Base-by-base conservation (phyloP, 1,140 invertebrate genomes). In the Odontomachus brunneus region DNA sequence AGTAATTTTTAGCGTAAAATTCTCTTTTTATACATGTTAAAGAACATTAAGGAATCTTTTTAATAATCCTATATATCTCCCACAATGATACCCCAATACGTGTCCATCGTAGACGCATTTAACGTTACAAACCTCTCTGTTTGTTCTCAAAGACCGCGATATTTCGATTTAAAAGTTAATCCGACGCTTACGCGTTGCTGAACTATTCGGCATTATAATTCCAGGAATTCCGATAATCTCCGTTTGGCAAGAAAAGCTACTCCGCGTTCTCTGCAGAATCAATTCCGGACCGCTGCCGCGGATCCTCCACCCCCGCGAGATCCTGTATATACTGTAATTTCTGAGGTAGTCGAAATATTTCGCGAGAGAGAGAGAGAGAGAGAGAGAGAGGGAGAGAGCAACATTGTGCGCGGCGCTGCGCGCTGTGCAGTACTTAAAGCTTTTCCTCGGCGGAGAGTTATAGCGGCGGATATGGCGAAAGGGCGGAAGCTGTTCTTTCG, bases 401-500 rank as follows among this genome's bases (percentile, higher is more conserved):
- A 82, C 78, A 82, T 81, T 74, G 26, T 55, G 69, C 53, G n/a
- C 38, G n/a, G 22, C 14, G n/a, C 33, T 11, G 38, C 9, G 38
- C 38, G 57, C 29, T 0, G 38, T 11, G 38, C 38, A 69, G 49
- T 71, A 55, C 44, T 71, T 57, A 44, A 29, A 2, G 48, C 49
- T 57, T 24, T 73, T 51, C 62, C 53, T 19, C 11, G 29, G 62
- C 22, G 49, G 38, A 44, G 51, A 80, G 19, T 69, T 80, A 66
- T 29, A 51, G 22, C 49, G 49, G 22, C 29, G 24, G 65, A 53
- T 55, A 14, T 12, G 66, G 19, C 14, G 49, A 51, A 12, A 33
- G 49, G 38, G 19, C 33, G 55, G 49, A 82, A 82, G 49, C 69
- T 51, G 65, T 72, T 87, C 48, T 59, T 66, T 59, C 3, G 53